phyloP scores from a whole-genome alignment of 2,113 vertebrate species.

The Solenodon paradoxus region DNA sequence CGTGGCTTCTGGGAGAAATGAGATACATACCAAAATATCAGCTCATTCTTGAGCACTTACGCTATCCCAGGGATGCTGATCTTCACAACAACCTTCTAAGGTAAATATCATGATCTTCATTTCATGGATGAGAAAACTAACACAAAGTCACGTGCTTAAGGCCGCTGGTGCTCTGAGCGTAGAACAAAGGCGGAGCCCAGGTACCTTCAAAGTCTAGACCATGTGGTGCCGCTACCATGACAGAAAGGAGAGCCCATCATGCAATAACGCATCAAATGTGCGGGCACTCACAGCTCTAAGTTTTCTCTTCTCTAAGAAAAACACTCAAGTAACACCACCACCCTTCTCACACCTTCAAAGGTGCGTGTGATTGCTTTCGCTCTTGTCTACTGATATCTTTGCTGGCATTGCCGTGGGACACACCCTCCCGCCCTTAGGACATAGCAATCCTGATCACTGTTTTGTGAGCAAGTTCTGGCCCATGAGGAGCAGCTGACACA shows the following conservation, averaged over 20 bases:
- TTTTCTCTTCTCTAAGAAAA: background rate
- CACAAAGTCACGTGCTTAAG: background rate
- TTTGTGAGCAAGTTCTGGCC: background rate
- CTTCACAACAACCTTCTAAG: background rate
- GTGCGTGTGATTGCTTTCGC: background rate
- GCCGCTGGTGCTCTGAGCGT: background rate
- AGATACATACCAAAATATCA: background rate
- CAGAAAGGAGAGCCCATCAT: background rate
- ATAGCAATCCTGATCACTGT: no score
- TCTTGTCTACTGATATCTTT: background rate
- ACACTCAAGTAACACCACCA: background rate
- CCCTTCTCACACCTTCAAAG: background rate
- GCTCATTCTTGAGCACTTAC: no score
- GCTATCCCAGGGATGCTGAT: background rate
- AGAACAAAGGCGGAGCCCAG: background rate
- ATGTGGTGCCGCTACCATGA: background rate
- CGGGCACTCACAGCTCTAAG: background rate
- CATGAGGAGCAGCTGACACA: no score
- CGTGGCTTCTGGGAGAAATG: background rate
- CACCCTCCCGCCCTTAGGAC: no score
- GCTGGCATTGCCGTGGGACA: no score
- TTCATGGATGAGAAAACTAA: background rate
- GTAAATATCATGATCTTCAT: background rate
- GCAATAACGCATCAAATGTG: no score
- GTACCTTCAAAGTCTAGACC: background rate